Conservation (phyloP, 2,888 invertebrate genomes). For the Gymnosoma rotundatum region DNA sequence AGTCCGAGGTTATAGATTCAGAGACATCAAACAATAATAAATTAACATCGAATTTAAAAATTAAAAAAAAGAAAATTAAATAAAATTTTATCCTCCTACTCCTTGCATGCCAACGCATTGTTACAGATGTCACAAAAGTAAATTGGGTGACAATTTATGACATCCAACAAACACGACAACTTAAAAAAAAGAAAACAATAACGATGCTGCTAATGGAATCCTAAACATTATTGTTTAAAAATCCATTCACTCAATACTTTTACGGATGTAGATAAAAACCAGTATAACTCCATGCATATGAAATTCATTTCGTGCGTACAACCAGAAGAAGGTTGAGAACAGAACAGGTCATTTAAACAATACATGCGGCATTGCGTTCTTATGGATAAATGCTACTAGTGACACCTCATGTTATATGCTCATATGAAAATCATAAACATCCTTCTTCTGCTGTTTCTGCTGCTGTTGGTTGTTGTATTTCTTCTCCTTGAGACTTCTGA, state of each 20-base stretch:
- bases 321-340: constrained; percentile 46
- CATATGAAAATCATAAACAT: constrained; percentile 83
- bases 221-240: constrained; percentile 56
- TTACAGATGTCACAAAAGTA: constrained; percentile 39
- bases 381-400: constrained; percentile 51
- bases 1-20: too few relatives aligned
- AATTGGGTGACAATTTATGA: constrained; percentile 69
- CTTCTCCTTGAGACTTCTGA: constrained; percentile 49
- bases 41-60: not conserved
- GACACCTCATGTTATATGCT: constrained; percentile 75
- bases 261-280: constrained; percentile 35
- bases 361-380: constrained; percentile 41
- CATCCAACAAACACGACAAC: constrained; percentile 55
- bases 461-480: not conserved
- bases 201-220: constrained; percentile 52
- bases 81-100: constrained; percentile 31
- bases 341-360: constrained; percentile 51
- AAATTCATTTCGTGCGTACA: constrained; percentile 51
- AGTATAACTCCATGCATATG: constrained; percentile 27
- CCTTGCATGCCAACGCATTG: not conserved
- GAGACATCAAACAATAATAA: not conserved
- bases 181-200: constrained; percentile 23
- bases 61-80: not conserved
- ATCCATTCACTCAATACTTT: constrained; percentile 25
- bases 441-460: constrained; percentile 64